phyloP scores from a whole-genome alignment of 2,113 vertebrate species.

The Rhombomys opimus region DNA sequence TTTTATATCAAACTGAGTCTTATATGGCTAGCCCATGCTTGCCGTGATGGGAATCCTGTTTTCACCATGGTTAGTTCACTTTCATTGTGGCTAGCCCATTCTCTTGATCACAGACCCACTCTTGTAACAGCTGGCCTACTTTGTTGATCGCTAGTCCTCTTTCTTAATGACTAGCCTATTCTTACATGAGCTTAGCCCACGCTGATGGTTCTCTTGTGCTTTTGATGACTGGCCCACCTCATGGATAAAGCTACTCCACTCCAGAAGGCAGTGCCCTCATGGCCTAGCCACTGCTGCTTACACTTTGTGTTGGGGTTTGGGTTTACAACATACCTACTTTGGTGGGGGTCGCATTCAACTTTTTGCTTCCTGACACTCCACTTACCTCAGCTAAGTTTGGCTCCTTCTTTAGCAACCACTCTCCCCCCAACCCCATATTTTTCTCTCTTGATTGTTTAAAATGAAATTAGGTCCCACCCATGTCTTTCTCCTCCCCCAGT shows the following conservation, averaged over 20 bases:
- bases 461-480: not conserved
- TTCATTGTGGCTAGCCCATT: not conserved
- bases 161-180: not conserved
- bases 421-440: not conserved
- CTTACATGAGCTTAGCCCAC: not conserved
- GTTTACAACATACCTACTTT: not conserved
- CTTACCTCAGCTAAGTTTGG: not conserved
- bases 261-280: not conserved
- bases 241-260: not conserved
- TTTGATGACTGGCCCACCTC: not conserved
- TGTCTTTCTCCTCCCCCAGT: not conserved
- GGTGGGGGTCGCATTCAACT: not conserved
- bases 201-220: not conserved
- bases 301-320: not conserved
- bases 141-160: not conserved
- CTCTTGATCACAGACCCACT: not conserved
- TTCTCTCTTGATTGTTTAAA: not conserved
- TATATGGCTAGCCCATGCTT: not conserved
- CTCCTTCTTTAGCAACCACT: not conserved
- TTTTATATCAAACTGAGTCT: not conserved
- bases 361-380: not conserved
- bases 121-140: not conserved
- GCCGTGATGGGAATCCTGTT: not conserved
- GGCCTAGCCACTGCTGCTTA: not conserved
- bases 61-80: not conserved